These are phyloP conservation scores for Mesoligia furuncula DNA, from an alignment of 2,888 invertebrate species.

Conservation along the genomic window DNA sequence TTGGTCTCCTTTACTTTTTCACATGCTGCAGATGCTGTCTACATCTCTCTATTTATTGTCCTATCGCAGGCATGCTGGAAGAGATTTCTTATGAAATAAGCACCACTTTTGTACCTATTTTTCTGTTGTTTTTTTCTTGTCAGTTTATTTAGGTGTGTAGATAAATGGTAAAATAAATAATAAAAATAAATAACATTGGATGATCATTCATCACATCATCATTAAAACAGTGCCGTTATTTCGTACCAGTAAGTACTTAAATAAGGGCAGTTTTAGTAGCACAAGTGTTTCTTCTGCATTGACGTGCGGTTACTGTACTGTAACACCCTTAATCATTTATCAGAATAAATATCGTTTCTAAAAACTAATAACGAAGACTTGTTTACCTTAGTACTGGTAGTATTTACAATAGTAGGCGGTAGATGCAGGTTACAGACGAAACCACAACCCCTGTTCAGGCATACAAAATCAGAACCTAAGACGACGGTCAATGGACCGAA, in stretches of 20 bases:
- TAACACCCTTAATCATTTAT: neutral
- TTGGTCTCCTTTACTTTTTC: too few species aligned
- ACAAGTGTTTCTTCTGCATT: neutral
- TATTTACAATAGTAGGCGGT: neutral
- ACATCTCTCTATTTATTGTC: too few species aligned
- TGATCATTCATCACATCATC: neutral
- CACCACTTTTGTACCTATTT: too few species aligned
- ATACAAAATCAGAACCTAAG: neutral
- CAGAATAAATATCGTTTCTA: neutral
- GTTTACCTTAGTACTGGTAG: slow-evolving; percentile 10
- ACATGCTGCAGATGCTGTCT: too few species aligned
- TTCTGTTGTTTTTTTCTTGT: too few species aligned
- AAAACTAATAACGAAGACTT: neutral
- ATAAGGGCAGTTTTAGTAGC: neutral
- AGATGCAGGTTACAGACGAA: neutral
- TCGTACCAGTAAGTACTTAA: neutral
- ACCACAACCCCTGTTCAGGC: neutral
- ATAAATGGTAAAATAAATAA: too few species aligned
- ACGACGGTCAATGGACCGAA: neutral
- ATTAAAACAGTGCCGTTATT: neutral
- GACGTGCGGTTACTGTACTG: neutral
- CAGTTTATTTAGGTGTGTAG: too few species aligned
- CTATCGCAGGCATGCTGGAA: too few species aligned
- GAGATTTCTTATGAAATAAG: too few species aligned
- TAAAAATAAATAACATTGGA: neutral